Conservation (phyloP, 2,888 invertebrate species). For the Hydraecia micacea region DNA sequence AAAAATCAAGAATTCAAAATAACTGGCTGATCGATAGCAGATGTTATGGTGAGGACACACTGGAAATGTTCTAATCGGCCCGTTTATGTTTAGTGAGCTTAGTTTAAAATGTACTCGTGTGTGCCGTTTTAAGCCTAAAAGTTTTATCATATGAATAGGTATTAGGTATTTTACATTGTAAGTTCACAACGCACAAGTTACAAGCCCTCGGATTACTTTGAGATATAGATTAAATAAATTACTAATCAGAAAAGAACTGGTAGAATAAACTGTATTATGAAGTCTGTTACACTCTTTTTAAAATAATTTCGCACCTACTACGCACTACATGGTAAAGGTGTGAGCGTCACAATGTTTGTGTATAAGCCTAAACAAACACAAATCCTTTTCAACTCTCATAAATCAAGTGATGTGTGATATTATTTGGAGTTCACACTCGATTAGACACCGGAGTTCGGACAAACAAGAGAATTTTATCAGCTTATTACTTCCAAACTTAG, state of each 20-base stretch:
- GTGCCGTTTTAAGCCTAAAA: neutral
- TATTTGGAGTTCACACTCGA: constrained; percentile 47
- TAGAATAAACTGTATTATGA: neutral
- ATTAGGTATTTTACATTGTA: no score
- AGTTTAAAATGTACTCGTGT: neutral
- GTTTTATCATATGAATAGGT: neutral
- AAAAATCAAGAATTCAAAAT: constrained; percentile 61
- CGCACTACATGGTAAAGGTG: neutral
- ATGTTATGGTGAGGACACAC: constrained; percentile 12
- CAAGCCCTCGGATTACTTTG: neutral
- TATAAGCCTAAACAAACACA: constrained; percentile 13
- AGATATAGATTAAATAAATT: neutral
- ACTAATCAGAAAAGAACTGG: neutral
- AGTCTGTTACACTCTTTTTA: neutral
- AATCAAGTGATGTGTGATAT: constrained; percentile 31
- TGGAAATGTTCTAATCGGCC: neutral
- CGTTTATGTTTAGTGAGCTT: neutral
- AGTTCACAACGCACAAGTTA: no score
- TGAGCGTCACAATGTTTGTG: constrained; percentile 11
- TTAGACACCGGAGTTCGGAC: constrained; percentile 44
- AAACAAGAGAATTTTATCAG: constrained; percentile 53
- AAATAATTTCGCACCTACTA: neutral
- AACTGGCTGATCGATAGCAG: constrained; percentile 60
- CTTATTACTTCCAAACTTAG: constrained; percentile 50
- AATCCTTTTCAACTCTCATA: constrained; percentile 25